These are phyloP conservation scores for Chunga burmeisteri DNA, from an alignment of 2,113 vertebrate species.

Conservation along the genomic window DNA sequence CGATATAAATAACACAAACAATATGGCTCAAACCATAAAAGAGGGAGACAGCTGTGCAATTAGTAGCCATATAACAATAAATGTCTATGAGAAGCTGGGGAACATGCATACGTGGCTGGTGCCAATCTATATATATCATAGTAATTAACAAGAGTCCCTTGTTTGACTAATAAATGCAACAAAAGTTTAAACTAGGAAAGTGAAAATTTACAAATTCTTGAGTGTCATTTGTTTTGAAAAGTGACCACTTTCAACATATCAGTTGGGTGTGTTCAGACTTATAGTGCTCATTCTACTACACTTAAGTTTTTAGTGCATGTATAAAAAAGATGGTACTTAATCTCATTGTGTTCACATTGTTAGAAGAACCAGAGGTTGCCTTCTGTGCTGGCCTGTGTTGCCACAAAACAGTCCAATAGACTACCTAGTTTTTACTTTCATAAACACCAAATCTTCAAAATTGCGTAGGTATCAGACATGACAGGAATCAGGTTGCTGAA, in stretches of 20 bases:
- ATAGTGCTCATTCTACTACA: not conserved
- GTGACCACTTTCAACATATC: not conserved
- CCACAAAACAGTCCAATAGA: not conserved
- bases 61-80: not conserved
- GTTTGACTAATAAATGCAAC: not conserved
- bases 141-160: not conserved
- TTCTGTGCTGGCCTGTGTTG: not conserved
- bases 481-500: not conserved
- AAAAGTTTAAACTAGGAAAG: not conserved
- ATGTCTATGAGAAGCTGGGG: not conserved
- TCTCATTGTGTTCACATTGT: not conserved
- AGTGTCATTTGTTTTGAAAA: not conserved
- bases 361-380: not conserved
- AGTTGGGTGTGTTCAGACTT: not conserved
- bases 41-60: slow-evolving; percentile 34
- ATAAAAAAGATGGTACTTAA: not conserved
- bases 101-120: not conserved
- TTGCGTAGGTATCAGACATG: not conserved
- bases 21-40: not conserved
- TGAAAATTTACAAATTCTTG: not conserved
- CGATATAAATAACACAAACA: not conserved
- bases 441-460: not conserved
- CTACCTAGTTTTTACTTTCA: not conserved
- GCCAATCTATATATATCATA: not conserved
- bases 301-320: not conserved